Evolutionary conservation across 2,113 vertebrate genomes (phyloP), one percentile per base, ranked within the genome.

Genomic region (Elephantulus edwardii): DNA sequence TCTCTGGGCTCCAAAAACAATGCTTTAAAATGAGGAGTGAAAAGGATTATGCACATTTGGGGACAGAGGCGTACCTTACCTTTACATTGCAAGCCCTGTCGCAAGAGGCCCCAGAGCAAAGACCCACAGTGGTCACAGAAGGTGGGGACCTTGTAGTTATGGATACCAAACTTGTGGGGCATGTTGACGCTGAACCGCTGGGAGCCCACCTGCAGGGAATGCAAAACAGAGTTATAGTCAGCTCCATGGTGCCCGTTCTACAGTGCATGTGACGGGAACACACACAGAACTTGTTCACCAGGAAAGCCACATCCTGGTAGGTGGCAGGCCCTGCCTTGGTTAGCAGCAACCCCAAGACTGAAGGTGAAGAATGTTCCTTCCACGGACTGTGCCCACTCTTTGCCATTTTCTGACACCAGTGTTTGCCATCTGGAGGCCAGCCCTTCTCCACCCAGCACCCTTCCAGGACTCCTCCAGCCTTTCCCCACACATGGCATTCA

Each of bases 81-180:
- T 98, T 99, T 99, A 96, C 99, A 99, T 96, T 99, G 99, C 97
- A 99, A 98, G 92, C 99, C 99, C 97, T 99, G 99, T 96, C 99
- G 98, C 98, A 99, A 97, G 95, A 99, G 98, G 91, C 99, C 99
- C 99, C 99, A 99, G 96, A 99, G 98, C 96, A 99, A 98, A 19
- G 99, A 99, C 95, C 99, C 99, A 86, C 99, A 99, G 98, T 99
- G 99, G 97, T 99, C 99, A 89, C 99, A 99, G 98, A 99, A 99
- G 70, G 99, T 99, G 93, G 99, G 99, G 68, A 99, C 99, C 98
- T 99, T 99, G 97, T 99, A 99, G 98, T 99, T 99, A 98, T 99
- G 99, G 97, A 99, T 99, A 92, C 98, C 98, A 95, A 99, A 99
- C 97, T 99, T 99, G 96, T 99, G 99, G 95, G 99, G 99, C 98